A percentile compares a stretch with the other conserved stretches of the same genome.
Conservation (phyloP, 2,113 vertebrate species). For the Spheniscus mendiculus region DNA sequence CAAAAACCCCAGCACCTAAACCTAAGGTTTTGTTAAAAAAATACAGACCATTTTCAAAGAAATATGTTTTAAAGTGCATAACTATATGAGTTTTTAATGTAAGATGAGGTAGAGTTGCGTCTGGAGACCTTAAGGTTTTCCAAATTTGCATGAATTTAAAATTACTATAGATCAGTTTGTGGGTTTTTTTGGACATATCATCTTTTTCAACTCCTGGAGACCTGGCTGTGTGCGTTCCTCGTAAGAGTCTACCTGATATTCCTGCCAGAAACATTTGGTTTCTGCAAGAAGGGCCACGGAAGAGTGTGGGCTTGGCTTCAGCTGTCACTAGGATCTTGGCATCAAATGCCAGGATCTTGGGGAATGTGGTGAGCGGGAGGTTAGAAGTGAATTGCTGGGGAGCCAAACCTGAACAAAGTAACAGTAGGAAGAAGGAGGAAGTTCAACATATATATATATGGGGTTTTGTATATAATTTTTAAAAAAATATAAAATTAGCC, state of each 20-base stretch:
- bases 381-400: not conserved
- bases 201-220: not conserved
- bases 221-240: not conserved
- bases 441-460: not conserved
- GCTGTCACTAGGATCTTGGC: not conserved
- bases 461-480: not conserved
- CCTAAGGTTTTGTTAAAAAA: not conserved
- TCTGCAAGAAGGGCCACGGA: not conserved
- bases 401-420: not conserved
- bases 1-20: not conserved
- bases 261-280: not conserved
- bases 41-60: not conserved
- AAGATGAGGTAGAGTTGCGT: not conserved
- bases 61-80: not conserved
- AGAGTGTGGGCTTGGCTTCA: not conserved
- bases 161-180: not conserved
- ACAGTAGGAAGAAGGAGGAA: not conserved
- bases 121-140: not conserved
- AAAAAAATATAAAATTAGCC: not conserved
- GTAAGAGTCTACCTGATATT: not conserved
- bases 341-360: not conserved
- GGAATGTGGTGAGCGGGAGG: not conserved
- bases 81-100: not conserved
- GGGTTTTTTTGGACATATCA: rapidly evolving
- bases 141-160: not conserved